Base-by-base conservation (phyloP, 2,113 vertebrate species). In the Raphicerus campestris region DNA sequence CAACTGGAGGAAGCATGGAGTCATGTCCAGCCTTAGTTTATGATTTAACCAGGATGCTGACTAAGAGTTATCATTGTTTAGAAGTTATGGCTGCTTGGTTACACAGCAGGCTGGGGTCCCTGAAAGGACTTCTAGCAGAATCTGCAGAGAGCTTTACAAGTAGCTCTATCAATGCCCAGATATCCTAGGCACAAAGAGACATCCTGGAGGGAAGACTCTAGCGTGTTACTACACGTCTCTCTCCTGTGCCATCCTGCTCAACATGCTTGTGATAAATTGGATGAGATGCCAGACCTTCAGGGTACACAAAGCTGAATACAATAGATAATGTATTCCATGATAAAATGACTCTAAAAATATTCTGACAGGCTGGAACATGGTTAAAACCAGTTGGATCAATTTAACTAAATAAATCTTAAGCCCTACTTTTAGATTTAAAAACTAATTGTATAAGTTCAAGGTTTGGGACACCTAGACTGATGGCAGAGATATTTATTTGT, bases 391-490 rank as follows among this genome's bases (percentile, higher is more conserved):
- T 20, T 77, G 73, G 45, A 55, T 84, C 10, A n/a, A 86, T 42
- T 82, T 93, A 81, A 84, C 32, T 35, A 61, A 47, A 84, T 88
- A 80, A 84, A 97, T 81, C 10, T 30, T 80, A 96, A 94, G 15
- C 16, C 66, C 1, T 10, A 15, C 15, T 85, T 92, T 96, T 19
- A 87, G 26, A 75, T 95, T 80, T 84, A 42, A 63, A 82, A 93
- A 87, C 66, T 51, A 91, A 78, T 92, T 81, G 47, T 51, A 6
- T 45, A 90, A 93, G 10, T 56, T 75, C 53, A 82, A 90, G 19
- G 82, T 47, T 80, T 84, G 91, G 45, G 51, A 49, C 77, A n/a
- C 28, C 22, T 66, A 70, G 10, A 10, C 87, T 86, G 56, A 91
- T 24, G 42, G 35, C 32, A 75, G 16, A 86, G 88, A 61, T 81